Evolutionary conservation across 2,888 invertebrate genomes (phyloP).

Genomic region (Cryptus armator): DNA sequence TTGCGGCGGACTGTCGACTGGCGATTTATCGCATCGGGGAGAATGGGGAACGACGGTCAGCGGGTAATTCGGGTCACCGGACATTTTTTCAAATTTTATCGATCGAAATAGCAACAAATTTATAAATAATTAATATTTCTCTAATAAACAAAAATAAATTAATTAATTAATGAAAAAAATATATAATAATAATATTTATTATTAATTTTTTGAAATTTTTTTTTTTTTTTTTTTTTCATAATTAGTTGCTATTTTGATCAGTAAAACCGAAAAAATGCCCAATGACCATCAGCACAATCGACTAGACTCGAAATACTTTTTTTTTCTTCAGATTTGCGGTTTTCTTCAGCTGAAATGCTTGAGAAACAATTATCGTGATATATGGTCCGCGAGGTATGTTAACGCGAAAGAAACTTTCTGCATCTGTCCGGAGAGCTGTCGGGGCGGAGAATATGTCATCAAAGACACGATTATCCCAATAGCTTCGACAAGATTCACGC

Average conservation of each 20-base stretch:
- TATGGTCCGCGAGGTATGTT: conserved; percentile 30
- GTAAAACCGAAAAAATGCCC: neutral
- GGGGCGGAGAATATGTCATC: neutral
- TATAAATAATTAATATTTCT: too few relatives aligned
- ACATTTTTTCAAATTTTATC: too few relatives aligned
- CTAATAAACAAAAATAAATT: too few relatives aligned
- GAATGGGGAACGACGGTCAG: too few relatives aligned
- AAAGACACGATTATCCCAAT: conserved; percentile 32
- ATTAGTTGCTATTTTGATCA: too few relatives aligned
- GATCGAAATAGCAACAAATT: too few relatives aligned
- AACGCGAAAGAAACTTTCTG: neutral
- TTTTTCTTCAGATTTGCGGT: conserved; percentile 10
- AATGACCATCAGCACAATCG: neutral
- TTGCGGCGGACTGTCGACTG: neutral
- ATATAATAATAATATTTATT: too few relatives aligned
- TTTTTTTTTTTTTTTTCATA: too few relatives aligned
- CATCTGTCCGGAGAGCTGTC: conserved; percentile 30
- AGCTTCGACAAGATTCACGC: neutral
- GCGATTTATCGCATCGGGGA: neutral
- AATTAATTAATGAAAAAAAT: too few relatives aligned
- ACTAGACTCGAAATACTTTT: neutral
- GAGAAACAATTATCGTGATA: conserved; percentile 3
- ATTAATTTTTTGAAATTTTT: too few relatives aligned
- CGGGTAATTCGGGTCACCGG: too few relatives aligned
- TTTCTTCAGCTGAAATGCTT: conserved; percentile 30